Base-by-base conservation (phyloP, 2,113 vertebrate genomes). In the Sylvilagus bachmani region DNA sequence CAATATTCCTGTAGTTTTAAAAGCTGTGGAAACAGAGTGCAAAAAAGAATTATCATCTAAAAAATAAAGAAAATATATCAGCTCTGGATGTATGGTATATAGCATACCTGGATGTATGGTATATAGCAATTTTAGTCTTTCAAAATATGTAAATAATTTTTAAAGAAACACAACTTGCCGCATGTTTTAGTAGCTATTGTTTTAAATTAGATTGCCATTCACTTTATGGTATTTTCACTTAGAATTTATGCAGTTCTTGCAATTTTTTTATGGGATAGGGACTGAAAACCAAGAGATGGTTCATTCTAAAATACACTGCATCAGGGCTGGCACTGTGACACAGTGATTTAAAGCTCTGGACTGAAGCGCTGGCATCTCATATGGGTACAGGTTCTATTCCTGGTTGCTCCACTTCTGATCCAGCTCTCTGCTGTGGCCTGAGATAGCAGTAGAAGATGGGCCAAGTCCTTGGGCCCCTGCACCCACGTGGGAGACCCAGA, bases 211-310 rank as follows among this genome's bases (percentile, higher is more conserved):
- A 90, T 85, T 77, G 10, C 67, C 36, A 92, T n/a, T 77, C 69
- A 69, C 22, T 62, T 1, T n/a, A 24, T 6, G 4, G 24, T 25
- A 33, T 85, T 33, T 31, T 33, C 21, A 1, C 38, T 27, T n/a
- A 33, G 61, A 3, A 80, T 75, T 78, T 90, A 71, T 33, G 14
- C 24, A 74, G 5, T 78, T 67, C 51, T 64, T 78, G 4, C 0
- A 67, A 29, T 53, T 66, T 62, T 92, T 31, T 12, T 58, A 12
- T 14, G 31, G 25, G 38, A 38, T 85, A n/a, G 7, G 87, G 53
- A 91, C 14, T 55, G 33, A 94, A 96, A 90, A 71, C 16, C 89
- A 81, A 88, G 44, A 36, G 5, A 44, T 25, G 10, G 21, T 31
- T 61, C 10, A 61, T 64, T 86, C 12, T 75, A 14, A 70, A 79